Conservation (phyloP, 2,888 invertebrate genomes). For the Idaea aversata region DNA sequence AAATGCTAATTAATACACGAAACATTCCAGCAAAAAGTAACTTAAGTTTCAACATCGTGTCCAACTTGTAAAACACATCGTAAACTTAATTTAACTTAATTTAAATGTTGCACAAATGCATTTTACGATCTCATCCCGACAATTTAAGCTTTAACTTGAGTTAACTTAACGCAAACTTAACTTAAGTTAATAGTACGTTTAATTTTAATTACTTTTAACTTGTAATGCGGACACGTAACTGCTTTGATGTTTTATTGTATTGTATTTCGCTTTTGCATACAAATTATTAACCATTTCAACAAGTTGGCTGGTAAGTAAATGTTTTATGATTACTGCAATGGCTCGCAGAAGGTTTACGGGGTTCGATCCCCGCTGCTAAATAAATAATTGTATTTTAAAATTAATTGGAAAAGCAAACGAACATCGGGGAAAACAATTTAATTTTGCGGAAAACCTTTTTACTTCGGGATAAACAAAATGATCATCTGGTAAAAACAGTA, state of each 20-base stretch:
- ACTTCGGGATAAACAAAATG: too few species aligned
- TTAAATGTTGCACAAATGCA: slow-evolving; percentile 15
- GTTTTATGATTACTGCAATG: too few species aligned
- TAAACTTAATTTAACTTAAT: slow-evolving; percentile 21
- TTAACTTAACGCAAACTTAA: slow-evolving; percentile 12
- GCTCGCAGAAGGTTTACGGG: too few species aligned
- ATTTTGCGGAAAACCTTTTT: too few species aligned
- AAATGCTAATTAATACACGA: neutral
- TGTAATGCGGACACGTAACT: slow-evolving; percentile 3
- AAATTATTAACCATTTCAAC: neutral
- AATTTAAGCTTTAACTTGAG: slow-evolving; percentile 24
- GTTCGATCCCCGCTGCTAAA: too few species aligned
- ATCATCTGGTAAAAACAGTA: too few species aligned
- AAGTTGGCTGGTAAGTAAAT: too few species aligned
- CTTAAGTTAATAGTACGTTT: slow-evolving; percentile 19
- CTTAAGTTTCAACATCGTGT: slow-evolving; percentile 14
- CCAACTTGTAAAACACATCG: slow-evolving; percentile 25
- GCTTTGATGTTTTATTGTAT: neutral
- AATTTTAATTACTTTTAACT: slow-evolving; percentile 24
- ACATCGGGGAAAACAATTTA: too few species aligned
- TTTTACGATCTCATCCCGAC: slow-evolving; percentile 18
- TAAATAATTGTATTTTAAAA: too few species aligned
- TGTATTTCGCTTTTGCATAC: neutral
- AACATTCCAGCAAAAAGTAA: slow-evolving; percentile 5
- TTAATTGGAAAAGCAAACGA: too few species aligned